Conservation (phyloP, 1,140 invertebrate genomes). For the Brevipalpus yothersi region DNA sequence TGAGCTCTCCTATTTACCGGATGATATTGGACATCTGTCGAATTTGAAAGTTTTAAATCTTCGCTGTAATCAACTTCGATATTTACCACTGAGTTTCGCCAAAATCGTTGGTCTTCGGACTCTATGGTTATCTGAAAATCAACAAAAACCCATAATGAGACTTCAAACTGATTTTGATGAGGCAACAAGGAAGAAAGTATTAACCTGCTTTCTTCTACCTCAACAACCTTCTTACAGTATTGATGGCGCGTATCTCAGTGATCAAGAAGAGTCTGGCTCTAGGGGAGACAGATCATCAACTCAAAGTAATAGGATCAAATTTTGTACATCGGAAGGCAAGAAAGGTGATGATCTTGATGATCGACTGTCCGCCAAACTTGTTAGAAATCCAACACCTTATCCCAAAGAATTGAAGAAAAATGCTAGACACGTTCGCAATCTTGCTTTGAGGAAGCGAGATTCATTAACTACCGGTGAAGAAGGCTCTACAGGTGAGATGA, state of each 20-base stretch:
- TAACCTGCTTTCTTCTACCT: conserved; percentile 93
- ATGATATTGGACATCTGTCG: conserved; percentile 63
- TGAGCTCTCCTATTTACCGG: conserved; percentile 44
- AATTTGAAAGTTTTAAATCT: conserved; percentile 65
- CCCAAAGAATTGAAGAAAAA: conserved; percentile 78
- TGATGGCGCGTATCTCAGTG: conserved; percentile 38
- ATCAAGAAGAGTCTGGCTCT: background rate
- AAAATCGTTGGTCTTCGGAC: conserved; percentile 64
- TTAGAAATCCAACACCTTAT: conserved; percentile 92
- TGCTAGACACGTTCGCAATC: conserved; percentile 41
- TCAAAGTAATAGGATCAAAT: conserved; percentile 35
- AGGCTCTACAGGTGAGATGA: background rate
- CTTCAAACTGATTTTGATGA: conserved; percentile 70
- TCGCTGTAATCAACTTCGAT: conserved; percentile 61
- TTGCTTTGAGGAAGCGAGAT: conserved; percentile 17
- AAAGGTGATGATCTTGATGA: conserved; percentile 10
- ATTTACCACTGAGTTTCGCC: conserved; percentile 59
- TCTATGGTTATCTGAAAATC: conserved; percentile 74
- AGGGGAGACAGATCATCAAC: conserved; percentile 14
- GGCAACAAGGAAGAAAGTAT: conserved; percentile 31
- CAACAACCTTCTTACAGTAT: conserved; percentile 44
- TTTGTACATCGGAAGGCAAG: conserved; percentile 35
- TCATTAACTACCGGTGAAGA: background rate
- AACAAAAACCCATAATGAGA: conserved; percentile 83
- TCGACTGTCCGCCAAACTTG: conserved; percentile 52